phyloP scores from a whole-genome alignment of 2,113 vertebrate genomes.

The Copsychus sechellarum region DNA sequence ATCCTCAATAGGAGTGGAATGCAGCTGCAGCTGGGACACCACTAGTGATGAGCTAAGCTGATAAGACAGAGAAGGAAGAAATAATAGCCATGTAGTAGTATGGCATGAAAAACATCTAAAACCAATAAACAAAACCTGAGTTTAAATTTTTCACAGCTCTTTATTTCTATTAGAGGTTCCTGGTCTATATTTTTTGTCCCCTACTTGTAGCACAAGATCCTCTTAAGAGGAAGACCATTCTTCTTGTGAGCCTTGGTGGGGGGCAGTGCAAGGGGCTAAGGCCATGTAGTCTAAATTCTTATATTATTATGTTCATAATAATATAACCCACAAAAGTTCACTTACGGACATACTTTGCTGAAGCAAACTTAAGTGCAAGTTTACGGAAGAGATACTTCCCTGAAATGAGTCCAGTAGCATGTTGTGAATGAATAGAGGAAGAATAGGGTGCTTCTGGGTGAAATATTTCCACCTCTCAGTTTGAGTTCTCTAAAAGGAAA shows the following conservation, averaged over 20 bases:
- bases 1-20: background rate
- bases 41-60: background rate
- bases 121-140: background rate
- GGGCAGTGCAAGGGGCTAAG: background rate
- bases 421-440: background rate
- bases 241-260: background rate
- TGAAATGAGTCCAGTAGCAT: background rate
- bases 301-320: background rate
- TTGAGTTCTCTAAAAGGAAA: background rate
- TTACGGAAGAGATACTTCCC: background rate
- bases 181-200: background rate
- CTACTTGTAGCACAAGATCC: background rate
- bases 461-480: background rate
- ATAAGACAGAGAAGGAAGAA: background rate
- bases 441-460: background rate
- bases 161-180: background rate
- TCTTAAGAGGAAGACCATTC: background rate
- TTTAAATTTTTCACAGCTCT: background rate
- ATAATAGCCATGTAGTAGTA: background rate
- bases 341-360: background rate
- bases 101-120: accelerated
- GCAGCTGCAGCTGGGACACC: slow-evolving; percentile 3
- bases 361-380: background rate
- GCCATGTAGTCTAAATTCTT: background rate
- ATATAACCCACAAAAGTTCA: background rate